These are phyloP conservation scores for Prionailurus bengalensis DNA, from an alignment of 2,113 vertebrate genomes.

Conservation along the genomic window DNA sequence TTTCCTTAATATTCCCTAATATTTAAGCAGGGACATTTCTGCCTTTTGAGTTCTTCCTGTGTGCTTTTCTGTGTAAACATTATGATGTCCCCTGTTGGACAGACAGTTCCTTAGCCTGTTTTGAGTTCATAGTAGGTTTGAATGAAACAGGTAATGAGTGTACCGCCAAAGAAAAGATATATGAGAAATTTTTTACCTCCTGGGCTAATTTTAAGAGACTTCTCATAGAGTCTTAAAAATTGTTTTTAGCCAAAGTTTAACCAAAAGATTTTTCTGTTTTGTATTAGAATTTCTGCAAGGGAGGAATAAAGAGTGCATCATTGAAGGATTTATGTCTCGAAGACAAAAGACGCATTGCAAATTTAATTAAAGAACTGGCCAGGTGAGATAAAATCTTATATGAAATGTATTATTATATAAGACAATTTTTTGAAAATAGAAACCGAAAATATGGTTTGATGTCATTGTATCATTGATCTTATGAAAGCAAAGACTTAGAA, in stretches of 20 bases:
- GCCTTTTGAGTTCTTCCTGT: neutral
- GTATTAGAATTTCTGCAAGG: slow-evolving; percentile 88
- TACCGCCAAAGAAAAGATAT: slow-evolving; percentile 25
- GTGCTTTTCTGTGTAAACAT: slow-evolving; percentile 39
- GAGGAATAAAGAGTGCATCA: slow-evolving; percentile 89
- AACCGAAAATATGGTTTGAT: neutral
- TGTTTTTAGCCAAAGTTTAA: slow-evolving; percentile 73
- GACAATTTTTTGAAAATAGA: slow-evolving; percentile 51
- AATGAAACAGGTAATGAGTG: slow-evolving; percentile 22
- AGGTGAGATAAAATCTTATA: slow-evolving; percentile 89
- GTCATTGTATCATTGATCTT: neutral
- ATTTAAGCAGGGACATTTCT: neutral
- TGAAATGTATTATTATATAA: slow-evolving; percentile 78
- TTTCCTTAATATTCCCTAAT: neutral
- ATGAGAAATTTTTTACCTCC: slow-evolving; percentile 23
- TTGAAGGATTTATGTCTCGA: slow-evolving; percentile 98
- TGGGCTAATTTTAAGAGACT: slow-evolving; percentile 62
- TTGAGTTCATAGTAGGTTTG: slow-evolving; percentile 53
- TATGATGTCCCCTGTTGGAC: neutral
- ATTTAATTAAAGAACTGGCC: slow-evolving; percentile 97
- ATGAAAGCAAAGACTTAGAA: neutral
- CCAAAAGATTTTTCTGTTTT: slow-evolving; percentile 76
- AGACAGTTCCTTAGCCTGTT: slow-evolving; percentile 31
- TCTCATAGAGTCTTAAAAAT: slow-evolving; percentile 74
- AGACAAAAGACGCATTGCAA: slow-evolving; percentile 98